Evolutionary conservation across 2,888 invertebrate genomes (phyloP).

Genomic region (Chymomyza amoena): DNA sequence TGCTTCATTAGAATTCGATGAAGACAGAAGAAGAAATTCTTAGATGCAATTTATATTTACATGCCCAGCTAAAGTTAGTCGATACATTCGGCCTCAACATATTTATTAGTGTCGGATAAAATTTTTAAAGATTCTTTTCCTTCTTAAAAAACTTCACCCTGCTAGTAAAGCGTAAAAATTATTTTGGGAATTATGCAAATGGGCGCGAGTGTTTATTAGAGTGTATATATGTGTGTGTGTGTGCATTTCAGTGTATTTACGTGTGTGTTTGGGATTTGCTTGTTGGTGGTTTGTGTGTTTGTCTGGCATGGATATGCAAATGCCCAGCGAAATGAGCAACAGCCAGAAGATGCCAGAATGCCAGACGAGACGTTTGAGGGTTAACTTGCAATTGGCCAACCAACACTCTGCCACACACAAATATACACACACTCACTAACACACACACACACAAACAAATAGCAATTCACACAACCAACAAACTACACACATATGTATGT

Average conservation of each 20-base stretch:
- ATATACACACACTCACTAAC: not conserved
- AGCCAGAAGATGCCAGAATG: conserved; percentile 4
- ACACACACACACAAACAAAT: not conserved
- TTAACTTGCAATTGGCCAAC: not conserved
- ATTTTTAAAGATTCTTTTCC: no score
- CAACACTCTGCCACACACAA: not conserved
- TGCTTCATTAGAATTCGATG: no score
- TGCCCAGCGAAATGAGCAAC: conserved; percentile 63
- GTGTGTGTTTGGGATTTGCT: conserved; percentile 31
- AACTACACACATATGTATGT: conserved; percentile 33
- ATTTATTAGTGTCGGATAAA: no score
- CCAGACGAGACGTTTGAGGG: not conserved
- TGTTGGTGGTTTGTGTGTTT: conserved; percentile 48
- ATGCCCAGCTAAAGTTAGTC: no score
- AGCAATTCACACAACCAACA: conserved; percentile 20
- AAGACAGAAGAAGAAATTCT: no score
- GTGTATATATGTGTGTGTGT: conserved; percentile 3
- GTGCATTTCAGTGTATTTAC: no score
- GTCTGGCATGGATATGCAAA: conserved; percentile 56
- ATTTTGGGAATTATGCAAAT: no score
- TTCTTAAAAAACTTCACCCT: no score
- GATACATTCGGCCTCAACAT: no score
- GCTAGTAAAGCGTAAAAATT: no score
- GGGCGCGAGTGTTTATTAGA: no score
- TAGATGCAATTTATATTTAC: no score